A percentile compares a stretch with the other conserved stretches of the same genome.
Conservation (phyloP, 2,113 vertebrate species). For the Typhlomys cinereus region DNA sequence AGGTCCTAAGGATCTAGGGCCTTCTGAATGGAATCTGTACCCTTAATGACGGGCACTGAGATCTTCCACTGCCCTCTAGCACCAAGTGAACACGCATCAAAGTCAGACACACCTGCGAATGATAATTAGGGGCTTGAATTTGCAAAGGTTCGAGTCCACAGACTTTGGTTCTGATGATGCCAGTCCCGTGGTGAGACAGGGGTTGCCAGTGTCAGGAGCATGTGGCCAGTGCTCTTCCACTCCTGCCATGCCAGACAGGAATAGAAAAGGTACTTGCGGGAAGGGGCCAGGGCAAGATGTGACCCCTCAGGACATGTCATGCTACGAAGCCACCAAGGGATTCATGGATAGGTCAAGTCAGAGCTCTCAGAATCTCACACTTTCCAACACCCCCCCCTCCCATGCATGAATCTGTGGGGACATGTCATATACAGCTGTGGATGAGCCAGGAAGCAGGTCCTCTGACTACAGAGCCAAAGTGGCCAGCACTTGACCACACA, state of each 20-base stretch:
- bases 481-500: neutral
- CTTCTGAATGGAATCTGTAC: neutral
- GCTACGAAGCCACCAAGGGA: neutral
- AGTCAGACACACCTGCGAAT: neutral
- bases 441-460: neutral
- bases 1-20: neutral
- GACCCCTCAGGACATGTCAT: neutral
- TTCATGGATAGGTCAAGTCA: neutral
- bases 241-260: neutral
- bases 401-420: neutral
- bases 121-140: neutral
- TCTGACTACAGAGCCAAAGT: neutral
- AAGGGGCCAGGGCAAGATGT: neutral
- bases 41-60: neutral
- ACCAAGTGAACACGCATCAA: neutral
- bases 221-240: neutral
- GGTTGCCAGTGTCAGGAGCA: neutral
- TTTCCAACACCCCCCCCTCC: neutral
- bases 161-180: neutral
- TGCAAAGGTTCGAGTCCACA: neutral
- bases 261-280: neutral
- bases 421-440: neutral
- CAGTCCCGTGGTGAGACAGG: neutral
- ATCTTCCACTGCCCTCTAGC: neutral
- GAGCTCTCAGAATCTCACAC: neutral